Conservation (phyloP, 2,113 vertebrate genomes). For the Tychaedon coryphoeus region DNA sequence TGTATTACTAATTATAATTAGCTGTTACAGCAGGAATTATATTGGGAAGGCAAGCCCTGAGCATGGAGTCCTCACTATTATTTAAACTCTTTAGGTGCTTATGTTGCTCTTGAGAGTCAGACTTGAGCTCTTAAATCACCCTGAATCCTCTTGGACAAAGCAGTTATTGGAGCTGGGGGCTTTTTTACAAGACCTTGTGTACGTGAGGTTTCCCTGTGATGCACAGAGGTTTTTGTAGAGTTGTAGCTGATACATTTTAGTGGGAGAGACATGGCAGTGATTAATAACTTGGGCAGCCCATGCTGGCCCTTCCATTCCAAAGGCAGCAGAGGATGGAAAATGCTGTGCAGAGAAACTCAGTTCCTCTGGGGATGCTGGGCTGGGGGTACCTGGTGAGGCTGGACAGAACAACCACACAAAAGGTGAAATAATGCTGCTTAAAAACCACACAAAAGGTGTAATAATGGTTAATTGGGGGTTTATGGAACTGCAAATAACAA, state of each 20-base stretch:
- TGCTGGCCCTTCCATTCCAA: background rate
- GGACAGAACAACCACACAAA: fast-evolving
- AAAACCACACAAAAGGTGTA: fast-evolving
- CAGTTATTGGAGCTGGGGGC: constrained; percentile 3
- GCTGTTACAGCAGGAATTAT: background rate
- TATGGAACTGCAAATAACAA: background rate
- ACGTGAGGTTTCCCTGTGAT: background rate
- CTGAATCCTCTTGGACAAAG: constrained; percentile 18
- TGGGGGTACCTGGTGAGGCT: background rate
- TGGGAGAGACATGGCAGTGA: constrained; percentile 6
- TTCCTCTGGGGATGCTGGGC: background rate
- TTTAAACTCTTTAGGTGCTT: constrained; percentile 39
- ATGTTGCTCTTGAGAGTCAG: constrained; percentile 29
- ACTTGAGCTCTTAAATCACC: constrained; percentile 40
- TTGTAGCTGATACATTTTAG: background rate
- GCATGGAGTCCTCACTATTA: background rate
- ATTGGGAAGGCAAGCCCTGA: background rate
- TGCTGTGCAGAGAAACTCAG: background rate
- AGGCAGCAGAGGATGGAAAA: background rate
- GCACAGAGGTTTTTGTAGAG: background rate
- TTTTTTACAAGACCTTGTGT: background rate
- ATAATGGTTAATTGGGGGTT: background rate
- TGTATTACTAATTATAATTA: background rate
- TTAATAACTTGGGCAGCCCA: constrained; percentile 12
- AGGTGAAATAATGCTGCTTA: background rate